These are phyloP conservation scores for Lingula anatina DNA, from an alignment of 2,888 invertebrate genomes.

Conservation along the genomic window DNA sequence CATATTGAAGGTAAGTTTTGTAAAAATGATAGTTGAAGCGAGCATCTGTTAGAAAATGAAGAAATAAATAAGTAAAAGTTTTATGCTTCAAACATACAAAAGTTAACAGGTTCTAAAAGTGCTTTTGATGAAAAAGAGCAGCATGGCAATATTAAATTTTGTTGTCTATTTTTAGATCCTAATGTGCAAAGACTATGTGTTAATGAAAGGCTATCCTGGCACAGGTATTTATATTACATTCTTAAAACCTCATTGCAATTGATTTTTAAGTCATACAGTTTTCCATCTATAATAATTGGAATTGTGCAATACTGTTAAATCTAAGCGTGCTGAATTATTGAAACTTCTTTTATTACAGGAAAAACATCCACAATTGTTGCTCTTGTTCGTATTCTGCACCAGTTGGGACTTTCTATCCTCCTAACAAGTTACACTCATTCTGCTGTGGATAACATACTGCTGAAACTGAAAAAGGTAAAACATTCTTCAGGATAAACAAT, in stretches of 20 bases:
- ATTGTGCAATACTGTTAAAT: too few species aligned
- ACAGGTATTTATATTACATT: conserved; percentile 76
- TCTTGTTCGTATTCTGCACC: conserved; percentile 63
- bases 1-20: conserved; percentile 62
- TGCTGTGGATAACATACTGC: conserved; percentile 88
- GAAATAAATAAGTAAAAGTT: neutral
- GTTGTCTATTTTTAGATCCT: conserved; percentile 61
- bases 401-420: conserved; percentile 70
- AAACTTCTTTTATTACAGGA: conserved; percentile 55
- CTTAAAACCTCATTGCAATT: too few species aligned
- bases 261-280: too few species aligned
- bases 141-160: too few species aligned
- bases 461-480: conserved; percentile 57
- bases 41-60: neutral
- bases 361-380: conserved; percentile 92
- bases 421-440: conserved; percentile 92
- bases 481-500: too few species aligned
- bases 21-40: neutral
- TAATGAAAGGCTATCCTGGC: conserved; percentile 91
- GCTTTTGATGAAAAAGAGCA: too few species aligned
- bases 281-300: too few species aligned
- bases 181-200: conserved; percentile 70
- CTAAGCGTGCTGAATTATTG: too few species aligned
- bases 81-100: neutral
- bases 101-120: too few species aligned